Base-by-base conservation (phyloP, 2,113 vertebrate genomes). In the Myotis yumanensis region DNA sequence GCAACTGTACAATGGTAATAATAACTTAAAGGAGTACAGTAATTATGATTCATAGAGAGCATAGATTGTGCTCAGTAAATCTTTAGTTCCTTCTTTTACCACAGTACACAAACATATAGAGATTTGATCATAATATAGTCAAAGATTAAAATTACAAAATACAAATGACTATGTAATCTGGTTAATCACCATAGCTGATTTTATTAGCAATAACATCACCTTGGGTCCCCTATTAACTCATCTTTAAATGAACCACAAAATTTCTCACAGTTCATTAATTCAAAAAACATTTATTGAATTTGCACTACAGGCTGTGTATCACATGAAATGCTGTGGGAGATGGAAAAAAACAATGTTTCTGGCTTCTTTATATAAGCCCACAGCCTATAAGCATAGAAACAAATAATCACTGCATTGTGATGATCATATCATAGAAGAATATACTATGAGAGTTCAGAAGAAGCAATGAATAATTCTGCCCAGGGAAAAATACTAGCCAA, bases 121-220 rank as follows among this genome's bases (percentile, higher is more conserved):
- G 2, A 91, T 69, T 23, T 75, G 62, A 86, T 46, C 43, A 75
- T 71, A 86, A 80, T 43, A 81, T 9, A 80, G 32, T 59, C 64
- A 94, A 94, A 91, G 15, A 95, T 43, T 90, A 87, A 89, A 97
- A 69, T 48, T 79, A 91, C 30, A 94, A 59, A 96, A 86, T 71
- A 83, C 3, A 93, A 94, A 46, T 91, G 76, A 93, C 52, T 57
- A n/a, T 51, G 46, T 64, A 93, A 94, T 92, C 86, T 84, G 9
- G 23, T 83, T 93, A 91, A 75, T 15, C 17, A 84, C 23, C 35
- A 73, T 11, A 75, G n/a, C 30, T 62, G 57, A 81, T 88, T 93
- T 95, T 91, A 90, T 91, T 76, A 90, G 73, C 66, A 95, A 76
- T 81, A 83, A 80, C 16, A 73, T 90, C 62, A 91, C 69, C 40